Conservation (phyloP, 2,797 vertebrate genomes). For the Pristis pectinata region DNA sequence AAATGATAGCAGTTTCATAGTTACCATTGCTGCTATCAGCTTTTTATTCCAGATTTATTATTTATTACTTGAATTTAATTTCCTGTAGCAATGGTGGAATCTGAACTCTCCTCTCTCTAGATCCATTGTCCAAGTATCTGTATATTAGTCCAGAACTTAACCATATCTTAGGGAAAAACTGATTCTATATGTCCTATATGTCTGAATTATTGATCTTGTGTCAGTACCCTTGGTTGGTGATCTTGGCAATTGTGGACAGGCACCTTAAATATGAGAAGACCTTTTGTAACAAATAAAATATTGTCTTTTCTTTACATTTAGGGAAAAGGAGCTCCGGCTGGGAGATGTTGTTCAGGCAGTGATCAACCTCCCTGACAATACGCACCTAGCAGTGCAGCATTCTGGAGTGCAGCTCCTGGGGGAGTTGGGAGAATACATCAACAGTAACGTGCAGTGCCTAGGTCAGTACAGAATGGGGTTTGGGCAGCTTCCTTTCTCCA, state of each 20-base stretch:
- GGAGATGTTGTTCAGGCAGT: constrained; percentile 38
- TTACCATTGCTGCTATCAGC: no score
- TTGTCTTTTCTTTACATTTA: not conserved
- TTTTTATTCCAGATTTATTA: no score
- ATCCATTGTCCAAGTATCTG: no score
- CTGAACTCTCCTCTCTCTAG: no score
- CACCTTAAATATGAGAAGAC: not conserved
- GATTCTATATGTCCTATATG: not conserved
- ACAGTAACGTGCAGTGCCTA: constrained; percentile 31
- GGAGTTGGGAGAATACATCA: constrained; percentile 38
- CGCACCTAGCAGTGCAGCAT: constrained; percentile 37
- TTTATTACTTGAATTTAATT: no score
- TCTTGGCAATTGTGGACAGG: not conserved
- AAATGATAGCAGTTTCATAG: no score
- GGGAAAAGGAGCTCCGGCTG: constrained; percentile 35
- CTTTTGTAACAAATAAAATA: not conserved
- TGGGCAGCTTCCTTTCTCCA: not conserved
- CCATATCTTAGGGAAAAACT: not conserved
- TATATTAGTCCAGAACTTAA: no score
- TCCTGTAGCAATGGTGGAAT: no score
- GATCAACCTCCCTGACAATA: constrained; percentile 37
- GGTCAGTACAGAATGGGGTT: constrained; percentile 1
- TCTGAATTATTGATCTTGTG: not conserved
- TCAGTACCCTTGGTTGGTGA: not conserved
- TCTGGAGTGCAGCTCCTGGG: constrained; percentile 37